These are phyloP conservation scores for Orchestia grillus DNA, from an alignment of 1,140 invertebrate species.

Conservation along the genomic window DNA sequence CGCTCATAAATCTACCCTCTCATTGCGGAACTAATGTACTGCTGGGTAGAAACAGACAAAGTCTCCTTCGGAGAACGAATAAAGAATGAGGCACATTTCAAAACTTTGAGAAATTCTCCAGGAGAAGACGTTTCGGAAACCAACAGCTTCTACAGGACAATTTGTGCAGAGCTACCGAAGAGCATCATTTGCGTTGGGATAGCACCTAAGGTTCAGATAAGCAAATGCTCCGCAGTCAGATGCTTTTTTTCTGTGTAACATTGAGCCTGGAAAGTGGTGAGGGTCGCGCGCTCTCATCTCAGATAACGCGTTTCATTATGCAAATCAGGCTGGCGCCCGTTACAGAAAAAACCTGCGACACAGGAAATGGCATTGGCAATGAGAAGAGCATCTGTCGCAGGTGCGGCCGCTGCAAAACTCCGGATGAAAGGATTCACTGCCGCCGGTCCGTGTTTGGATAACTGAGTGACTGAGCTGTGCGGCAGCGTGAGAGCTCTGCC, in stretches of 20 bases:
- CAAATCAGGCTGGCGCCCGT: conserved; percentile 25
- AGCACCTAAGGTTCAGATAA: conserved; percentile 50
- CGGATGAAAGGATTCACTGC: conserved; percentile 49
- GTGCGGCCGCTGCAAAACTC: conserved; percentile 26
- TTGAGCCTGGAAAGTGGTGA: conserved; percentile 22
- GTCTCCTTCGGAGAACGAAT: not conserved
- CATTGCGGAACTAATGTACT: not conserved
- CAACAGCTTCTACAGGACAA: not conserved
- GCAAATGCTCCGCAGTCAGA: conserved; percentile 9
- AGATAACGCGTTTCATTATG: conserved; percentile 56
- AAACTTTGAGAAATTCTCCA: not conserved
- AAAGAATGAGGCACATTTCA: not conserved
- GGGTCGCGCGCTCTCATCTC: conserved; percentile 49
- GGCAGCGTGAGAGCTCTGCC: not conserved
- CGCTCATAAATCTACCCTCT: not conserved
- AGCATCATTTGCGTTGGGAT: conserved; percentile 18
- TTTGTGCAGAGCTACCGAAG: conserved; percentile 22
- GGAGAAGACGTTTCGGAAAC: not conserved
- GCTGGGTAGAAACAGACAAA: not conserved
- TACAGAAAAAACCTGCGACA: conserved; percentile 43
- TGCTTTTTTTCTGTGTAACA: conserved; percentile 43
- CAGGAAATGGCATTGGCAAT: conserved; percentile 52
- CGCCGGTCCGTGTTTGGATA: conserved; percentile 12
- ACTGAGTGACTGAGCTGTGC: conserved; percentile 22
- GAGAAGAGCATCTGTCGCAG: conserved; percentile 54